Conservation (phyloP, 1,140 invertebrate species). For the Brachionus plicatilis region DNA sequence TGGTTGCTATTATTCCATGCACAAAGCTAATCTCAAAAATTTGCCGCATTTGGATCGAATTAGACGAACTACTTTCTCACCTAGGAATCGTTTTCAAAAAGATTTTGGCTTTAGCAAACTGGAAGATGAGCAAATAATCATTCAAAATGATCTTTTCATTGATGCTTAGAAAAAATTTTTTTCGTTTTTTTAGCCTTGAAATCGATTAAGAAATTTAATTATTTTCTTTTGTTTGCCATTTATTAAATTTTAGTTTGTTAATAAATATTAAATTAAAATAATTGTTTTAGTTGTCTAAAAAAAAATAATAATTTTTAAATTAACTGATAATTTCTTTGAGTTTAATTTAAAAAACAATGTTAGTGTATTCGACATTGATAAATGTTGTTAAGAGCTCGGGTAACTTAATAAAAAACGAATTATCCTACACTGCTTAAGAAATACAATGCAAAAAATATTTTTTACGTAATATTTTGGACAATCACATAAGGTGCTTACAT, state of each 20-base stretch:
- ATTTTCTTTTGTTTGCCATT: background rate
- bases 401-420: too few species aligned
- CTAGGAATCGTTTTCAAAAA: background rate
- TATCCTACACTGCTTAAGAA: too few species aligned
- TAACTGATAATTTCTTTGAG: too few species aligned
- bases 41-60: background rate
- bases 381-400: too few species aligned
- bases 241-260: background rate
- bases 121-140: conserved; percentile 25
- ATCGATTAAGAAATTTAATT: background rate
- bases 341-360: too few species aligned
- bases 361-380: too few species aligned
- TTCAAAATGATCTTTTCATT: conserved; percentile 15
- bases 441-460: too few species aligned
- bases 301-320: too few species aligned
- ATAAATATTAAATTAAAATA: background rate
- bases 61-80: background rate
- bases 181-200: background rate
- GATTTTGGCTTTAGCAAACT: conserved; percentile 33
- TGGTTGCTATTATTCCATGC: background rate
- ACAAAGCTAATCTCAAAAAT: background rate
- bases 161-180: background rate
- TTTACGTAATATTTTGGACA: too few species aligned
- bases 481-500: too few species aligned
- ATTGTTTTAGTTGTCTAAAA: background rate